Evolutionary conservation across 2,888 invertebrate genomes (phyloP).

Genomic region (Clepsis dumicolana): DNA sequence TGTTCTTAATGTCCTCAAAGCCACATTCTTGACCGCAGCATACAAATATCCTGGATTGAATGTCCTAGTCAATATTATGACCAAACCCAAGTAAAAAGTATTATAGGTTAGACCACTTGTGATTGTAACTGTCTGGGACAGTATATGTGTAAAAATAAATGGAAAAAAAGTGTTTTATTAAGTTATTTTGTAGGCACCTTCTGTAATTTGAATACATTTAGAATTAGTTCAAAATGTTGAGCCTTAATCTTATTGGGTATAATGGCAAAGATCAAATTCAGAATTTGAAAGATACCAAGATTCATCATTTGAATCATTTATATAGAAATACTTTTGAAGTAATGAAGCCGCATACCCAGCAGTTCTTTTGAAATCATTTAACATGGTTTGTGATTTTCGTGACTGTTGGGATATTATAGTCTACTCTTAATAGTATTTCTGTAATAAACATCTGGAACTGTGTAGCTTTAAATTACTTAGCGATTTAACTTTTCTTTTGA

Average conservation of each 20-base stretch:
- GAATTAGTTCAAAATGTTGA: not conserved
- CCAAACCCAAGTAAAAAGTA: not conserved
- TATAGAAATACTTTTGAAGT: no score
- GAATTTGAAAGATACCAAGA: no score
- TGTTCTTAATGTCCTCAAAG: conserved; percentile 81
- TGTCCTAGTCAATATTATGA: conserved; percentile 48
- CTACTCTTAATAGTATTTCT: no score
- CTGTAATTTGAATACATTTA: not conserved
- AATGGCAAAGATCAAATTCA: not conserved
- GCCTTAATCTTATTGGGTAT: no score
- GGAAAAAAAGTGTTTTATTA: not conserved
- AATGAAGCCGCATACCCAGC: no score
- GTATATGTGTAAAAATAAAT: not conserved
- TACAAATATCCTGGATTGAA: conserved; percentile 70
- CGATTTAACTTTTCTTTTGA: no score
- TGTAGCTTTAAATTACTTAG: no score
- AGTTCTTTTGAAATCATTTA: no score
- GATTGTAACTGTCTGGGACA: not conserved
- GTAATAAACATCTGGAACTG: no score
- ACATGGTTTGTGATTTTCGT: no score
- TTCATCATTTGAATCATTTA: no score
- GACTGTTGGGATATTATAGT: no score
- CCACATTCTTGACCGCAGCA: conserved; percentile 68
- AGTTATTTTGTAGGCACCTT: not conserved
- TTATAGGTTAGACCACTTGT: not conserved